A percentile compares a stretch with the other conserved stretches of the same genome.
phyloP scores from a whole-genome alignment of 35 echinoderm and acorn worm species.

The Acanthaster planci region DNA sequence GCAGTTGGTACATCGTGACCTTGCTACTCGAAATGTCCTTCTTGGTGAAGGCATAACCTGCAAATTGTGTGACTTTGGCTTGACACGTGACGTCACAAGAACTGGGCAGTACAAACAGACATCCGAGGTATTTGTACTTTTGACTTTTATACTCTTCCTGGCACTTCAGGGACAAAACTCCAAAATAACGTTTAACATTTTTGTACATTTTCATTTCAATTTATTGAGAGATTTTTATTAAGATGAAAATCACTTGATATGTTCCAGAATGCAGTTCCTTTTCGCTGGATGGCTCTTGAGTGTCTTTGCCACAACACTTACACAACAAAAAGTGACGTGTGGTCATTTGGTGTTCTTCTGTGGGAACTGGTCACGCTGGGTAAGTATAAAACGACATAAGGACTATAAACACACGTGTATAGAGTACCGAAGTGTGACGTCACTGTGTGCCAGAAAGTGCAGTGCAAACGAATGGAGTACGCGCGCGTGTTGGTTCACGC shows the following conservation, averaged over 20 bases:
- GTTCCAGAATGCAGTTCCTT: slow-evolving; percentile 6
- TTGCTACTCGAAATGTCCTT: slow-evolving; percentile 25
- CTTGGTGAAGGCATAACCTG: not conserved
- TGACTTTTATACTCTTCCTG: too few species aligned
- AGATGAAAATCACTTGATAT: too few species aligned
- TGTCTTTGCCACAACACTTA: not conserved
- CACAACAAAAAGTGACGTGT: slow-evolving; percentile 24
- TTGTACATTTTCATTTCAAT: too few species aligned
- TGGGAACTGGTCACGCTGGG: slow-evolving; percentile 37
- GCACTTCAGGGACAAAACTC: too few species aligned
- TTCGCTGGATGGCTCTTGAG: slow-evolving; percentile 27
- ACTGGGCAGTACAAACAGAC: not conserved
- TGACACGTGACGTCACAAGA: slow-evolving; percentile 32
- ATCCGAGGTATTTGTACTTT: not conserved
- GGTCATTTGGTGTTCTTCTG: slow-evolving; percentile 29
- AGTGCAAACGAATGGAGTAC: too few species aligned
- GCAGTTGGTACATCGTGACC: slow-evolving; percentile 32
- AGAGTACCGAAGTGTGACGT: too few species aligned
- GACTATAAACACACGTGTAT: too few species aligned
- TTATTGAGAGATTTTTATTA: not conserved
- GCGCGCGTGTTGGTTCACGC: too few species aligned
- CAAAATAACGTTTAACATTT: too few species aligned
- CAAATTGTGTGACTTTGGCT: slow-evolving; percentile 38
- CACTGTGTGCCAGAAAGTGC: too few species aligned
- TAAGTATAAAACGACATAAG: too few species aligned